Conservation (phyloP, 2,113 vertebrate genomes). For the Sterrhoptilus dennistouni region DNA sequence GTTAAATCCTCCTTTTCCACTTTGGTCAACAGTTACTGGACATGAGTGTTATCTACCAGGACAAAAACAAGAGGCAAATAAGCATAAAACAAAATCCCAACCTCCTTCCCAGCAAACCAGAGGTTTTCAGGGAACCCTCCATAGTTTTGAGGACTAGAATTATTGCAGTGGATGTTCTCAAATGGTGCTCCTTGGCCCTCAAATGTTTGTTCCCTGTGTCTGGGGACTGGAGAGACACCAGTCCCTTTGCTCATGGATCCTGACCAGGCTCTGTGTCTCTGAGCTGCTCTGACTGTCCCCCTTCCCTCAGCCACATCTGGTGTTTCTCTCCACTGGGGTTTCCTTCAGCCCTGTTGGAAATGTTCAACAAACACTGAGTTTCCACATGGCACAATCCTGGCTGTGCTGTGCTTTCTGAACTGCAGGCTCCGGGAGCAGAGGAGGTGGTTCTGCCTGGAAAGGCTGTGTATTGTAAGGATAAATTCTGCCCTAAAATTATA, state of each 20-base stretch:
- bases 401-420: background rate
- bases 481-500: background rate
- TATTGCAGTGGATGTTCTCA: background rate
- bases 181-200: background rate
- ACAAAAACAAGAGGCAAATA: background rate
- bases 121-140: background rate
- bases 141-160: background rate
- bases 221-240: accelerated
- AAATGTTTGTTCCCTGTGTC: background rate
- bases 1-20: slow-evolving; percentile 30
- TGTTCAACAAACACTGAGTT: background rate
- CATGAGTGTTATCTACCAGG: background rate
- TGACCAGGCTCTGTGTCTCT: background rate
- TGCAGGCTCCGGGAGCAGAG: background rate
- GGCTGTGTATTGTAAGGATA: background rate
- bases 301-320: background rate
- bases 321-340: background rate
- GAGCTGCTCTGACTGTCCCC: background rate
- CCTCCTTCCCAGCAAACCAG: background rate
- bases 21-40: slow-evolving; percentile 28
- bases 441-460: background rate
- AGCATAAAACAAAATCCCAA: background rate
- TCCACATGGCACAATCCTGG: background rate
- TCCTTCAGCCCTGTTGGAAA: background rate
- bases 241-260: background rate